Evolutionary conservation across 2,113 vertebrate genomes (phyloP).

Genomic region (Callocephalon fimbriatum): DNA sequence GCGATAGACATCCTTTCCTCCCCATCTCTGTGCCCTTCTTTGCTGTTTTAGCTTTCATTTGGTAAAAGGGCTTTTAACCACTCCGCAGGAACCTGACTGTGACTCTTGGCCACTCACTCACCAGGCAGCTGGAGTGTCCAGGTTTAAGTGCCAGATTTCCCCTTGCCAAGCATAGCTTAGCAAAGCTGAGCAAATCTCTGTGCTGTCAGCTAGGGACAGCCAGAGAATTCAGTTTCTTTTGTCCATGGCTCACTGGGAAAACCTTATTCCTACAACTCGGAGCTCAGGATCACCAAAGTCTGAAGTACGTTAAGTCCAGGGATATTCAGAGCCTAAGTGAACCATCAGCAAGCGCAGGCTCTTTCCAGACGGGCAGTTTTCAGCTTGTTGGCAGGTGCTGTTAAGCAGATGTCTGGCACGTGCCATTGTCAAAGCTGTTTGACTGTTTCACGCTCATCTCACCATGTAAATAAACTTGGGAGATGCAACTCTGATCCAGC

Average conservation of each 20-base stretch:
- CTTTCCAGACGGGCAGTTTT: not conserved
- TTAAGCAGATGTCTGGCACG: not conserved
- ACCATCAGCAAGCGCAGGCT: not conserved
- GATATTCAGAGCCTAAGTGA: not conserved
- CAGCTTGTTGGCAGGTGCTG: not conserved
- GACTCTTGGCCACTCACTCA: fast-evolving
- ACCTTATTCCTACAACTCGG: not conserved
- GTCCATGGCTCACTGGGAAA: not conserved
- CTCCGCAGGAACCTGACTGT: fast-evolving
- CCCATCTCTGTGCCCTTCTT: not conserved
- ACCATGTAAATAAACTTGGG: not conserved
- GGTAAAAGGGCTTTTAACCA: not conserved
- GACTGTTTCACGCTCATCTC: not conserved
- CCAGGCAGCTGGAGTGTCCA: not conserved
- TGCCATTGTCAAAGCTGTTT: not conserved
- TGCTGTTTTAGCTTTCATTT: not conserved
- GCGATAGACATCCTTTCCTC: not conserved
- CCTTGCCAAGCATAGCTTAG: not conserved
- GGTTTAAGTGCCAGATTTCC: not conserved
- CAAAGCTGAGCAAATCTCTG: not conserved
- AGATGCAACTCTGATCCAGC: not conserved
- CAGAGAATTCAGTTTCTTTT: not conserved
- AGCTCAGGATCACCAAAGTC: not conserved
- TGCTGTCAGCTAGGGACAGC: not conserved
- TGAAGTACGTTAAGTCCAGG: not conserved